These are phyloP conservation scores for Stenopsyche tienmushanensis DNA, from an alignment of 1,140 invertebrate genomes.

Conservation along the genomic window DNA sequence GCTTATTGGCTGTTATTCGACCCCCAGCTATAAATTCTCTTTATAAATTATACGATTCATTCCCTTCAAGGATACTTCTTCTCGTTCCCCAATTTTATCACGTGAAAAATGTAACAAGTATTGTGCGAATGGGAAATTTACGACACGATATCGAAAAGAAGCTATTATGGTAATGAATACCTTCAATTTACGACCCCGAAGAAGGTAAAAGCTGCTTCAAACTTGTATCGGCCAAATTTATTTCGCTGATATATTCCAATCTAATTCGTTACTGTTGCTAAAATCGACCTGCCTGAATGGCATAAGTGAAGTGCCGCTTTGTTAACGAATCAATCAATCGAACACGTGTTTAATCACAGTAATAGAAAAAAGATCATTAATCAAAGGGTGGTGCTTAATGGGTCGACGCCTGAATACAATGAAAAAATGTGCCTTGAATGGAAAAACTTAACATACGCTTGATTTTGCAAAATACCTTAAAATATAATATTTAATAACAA, in stretches of 20 bases:
- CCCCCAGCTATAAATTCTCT: constrained; percentile 27
- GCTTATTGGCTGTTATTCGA: too few species aligned
- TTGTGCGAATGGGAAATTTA: constrained; percentile 29
- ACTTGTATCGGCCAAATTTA: neutral
- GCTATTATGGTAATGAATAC: constrained; percentile 32
- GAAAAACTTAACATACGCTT: too few species aligned
- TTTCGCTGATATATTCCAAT: neutral
- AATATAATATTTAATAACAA: too few species aligned
- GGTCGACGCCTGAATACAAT: too few species aligned
- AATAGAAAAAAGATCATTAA: constrained; percentile 3
- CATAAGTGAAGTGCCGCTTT: neutral
- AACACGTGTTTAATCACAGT: neutral
- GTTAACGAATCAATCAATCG: neutral
- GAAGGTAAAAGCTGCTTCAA: too few species aligned
- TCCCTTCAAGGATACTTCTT: constrained; percentile 10
- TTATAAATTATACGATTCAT: constrained; percentile 32
- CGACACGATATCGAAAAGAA: constrained; percentile 24
- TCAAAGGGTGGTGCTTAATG: neutral
- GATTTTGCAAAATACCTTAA: too few species aligned
- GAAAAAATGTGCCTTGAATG: too few species aligned
- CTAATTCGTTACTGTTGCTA: neutral
- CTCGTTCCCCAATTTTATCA: constrained; percentile 3
- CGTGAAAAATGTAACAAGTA: constrained; percentile 27
- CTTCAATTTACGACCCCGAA: constrained; percentile 19
- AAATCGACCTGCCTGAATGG: neutral